phyloP scores from a whole-genome alignment of 2,113 vertebrate species.

The Xyliphius kryptos region DNA sequence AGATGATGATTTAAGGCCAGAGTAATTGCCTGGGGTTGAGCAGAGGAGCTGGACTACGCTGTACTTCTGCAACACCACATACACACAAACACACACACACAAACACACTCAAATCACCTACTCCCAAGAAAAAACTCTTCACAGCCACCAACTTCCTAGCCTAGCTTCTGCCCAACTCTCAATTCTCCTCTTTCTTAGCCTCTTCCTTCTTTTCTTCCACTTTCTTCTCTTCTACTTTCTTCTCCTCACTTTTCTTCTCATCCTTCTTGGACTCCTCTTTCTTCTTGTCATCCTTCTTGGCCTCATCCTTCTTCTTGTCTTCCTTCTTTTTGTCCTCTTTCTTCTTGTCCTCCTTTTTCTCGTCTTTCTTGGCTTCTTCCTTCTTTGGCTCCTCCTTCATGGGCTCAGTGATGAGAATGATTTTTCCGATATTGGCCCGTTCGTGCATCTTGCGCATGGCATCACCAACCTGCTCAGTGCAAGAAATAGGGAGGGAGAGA shows the following conservation, averaged over 20 bases:
- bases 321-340: conserved; percentile 65
- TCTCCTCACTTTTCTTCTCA: conserved; percentile 58
- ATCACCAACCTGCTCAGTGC: conserved; percentile 89
- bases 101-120: conserved; percentile 27
- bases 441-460: conserved; percentile 97
- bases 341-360: conserved; percentile 60
- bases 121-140: conserved; percentile 31
- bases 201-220: conserved; percentile 61
- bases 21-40: conserved; percentile 35
- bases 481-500: too few relatives aligned
- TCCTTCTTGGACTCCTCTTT: conserved; percentile 58
- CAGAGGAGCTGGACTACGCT: conserved; percentile 34
- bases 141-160: conserved; percentile 50
- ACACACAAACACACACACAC: conserved; percentile 24
- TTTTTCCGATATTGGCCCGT: conserved; percentile 91
- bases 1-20: conserved; percentile 34
- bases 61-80: conserved; percentile 25
- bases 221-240: conserved; percentile 59
- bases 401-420: conserved; percentile 84
- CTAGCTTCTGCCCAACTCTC: conserved; percentile 47
- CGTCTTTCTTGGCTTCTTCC: conserved; percentile 64
- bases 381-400: conserved; percentile 80
- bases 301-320: conserved; percentile 65
- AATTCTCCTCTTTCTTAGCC: conserved; percentile 53
- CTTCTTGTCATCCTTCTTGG: conserved; percentile 61